A percentile compares a stretch with the other conserved stretches of the same genome.
phyloP scores from a whole-genome alignment of 2,113 vertebrate species.

The Eubucco bourcierii region DNA sequence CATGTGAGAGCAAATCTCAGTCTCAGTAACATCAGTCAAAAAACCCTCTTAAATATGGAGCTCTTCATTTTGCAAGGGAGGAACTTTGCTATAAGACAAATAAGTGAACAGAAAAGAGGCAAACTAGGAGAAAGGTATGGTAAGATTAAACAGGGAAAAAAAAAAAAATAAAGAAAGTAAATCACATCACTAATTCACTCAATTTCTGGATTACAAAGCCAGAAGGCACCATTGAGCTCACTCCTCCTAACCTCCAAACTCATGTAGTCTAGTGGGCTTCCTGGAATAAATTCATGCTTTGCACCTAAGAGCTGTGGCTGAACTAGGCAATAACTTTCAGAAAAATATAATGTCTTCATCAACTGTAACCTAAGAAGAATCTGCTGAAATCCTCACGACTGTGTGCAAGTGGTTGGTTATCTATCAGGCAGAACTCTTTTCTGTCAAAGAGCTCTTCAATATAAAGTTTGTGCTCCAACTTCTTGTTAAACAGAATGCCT shows the following conservation, averaged over 20 bases:
- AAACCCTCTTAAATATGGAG: neutral
- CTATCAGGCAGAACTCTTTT: neutral
- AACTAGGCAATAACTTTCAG: neutral
- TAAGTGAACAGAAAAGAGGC: neutral
- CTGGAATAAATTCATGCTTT: neutral
- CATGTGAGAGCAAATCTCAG: neutral
- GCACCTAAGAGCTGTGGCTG: neutral
- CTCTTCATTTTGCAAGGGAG: neutral
- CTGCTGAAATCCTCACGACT: neutral
- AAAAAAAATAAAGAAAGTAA: neutral
- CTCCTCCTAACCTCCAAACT: neutral
- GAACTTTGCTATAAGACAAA: neutral
- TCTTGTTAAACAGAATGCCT: neutral
- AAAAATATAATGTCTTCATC: neutral
- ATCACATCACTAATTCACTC: slow-evolving; percentile 9
- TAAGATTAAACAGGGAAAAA: neutral
- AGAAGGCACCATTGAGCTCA: slow-evolving; percentile 17
- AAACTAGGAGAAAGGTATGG: neutral
- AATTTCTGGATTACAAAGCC: slow-evolving; percentile 18
- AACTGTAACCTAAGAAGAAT: neutral
- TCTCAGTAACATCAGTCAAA: neutral
- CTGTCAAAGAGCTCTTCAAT: neutral
- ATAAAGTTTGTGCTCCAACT: neutral
- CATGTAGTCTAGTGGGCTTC: neutral
- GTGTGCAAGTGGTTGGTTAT: neutral